Conservation (phyloP, 2,888 invertebrate genomes). For the Eupithecia exiguata region DNA sequence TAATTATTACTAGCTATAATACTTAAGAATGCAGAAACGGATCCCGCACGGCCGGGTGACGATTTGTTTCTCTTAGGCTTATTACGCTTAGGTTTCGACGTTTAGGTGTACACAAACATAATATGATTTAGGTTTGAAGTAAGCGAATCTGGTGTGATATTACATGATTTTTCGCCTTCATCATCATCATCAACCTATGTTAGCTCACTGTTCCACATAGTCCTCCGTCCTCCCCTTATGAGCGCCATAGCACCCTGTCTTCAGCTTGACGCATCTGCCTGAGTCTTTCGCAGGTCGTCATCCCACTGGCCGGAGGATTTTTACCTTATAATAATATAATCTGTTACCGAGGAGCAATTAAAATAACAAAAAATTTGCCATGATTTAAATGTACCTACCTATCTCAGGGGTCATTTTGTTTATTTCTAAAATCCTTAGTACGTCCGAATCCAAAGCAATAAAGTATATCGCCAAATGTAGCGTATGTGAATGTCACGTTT, state of each 20-base stretch:
- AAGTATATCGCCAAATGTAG: conserved; percentile 21
- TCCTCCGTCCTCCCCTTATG: no score
- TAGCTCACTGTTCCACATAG: no score
- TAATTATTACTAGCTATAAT: background rate
- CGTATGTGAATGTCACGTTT: conserved; percentile 12
- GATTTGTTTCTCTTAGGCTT: no score
- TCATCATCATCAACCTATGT: no score
- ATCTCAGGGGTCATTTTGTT: background rate
- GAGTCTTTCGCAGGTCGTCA: no score
- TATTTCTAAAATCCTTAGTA: conserved; percentile 11
- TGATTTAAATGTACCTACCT: background rate
- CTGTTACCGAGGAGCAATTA: background rate
- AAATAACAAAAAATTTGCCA: background rate
- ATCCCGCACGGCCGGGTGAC: no score
- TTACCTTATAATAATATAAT: background rate
- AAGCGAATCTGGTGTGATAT: background rate
- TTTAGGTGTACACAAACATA: background rate
- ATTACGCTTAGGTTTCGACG: background rate
- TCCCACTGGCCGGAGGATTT: no score
- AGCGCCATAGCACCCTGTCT: no score
- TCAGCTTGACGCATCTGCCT: no score
- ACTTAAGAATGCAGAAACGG: background rate
- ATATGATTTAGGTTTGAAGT: background rate
- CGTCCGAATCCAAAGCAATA: conserved; percentile 15
- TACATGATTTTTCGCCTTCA: no score